A percentile compares a stretch with the other conserved stretches of the same genome.
Conservation (phyloP, 1,140 invertebrate genomes). For the Chrysopa pallens region DNA sequence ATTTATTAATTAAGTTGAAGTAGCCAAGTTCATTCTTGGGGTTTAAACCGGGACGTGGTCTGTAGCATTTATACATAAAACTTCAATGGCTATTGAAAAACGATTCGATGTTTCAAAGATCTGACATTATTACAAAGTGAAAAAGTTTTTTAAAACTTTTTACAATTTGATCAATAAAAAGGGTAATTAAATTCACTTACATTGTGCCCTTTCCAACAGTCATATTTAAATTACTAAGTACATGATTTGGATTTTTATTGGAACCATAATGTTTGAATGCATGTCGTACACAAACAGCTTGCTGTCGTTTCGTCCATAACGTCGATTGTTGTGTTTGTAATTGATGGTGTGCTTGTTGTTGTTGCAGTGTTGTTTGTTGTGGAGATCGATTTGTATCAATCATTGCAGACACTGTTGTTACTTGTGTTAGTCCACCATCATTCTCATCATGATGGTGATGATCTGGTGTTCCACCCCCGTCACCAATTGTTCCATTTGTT, state of each 20-base stretch:
- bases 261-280: conserved; percentile 74
- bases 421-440: no score
- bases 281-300: conserved; percentile 62
- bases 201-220: conserved; percentile 80
- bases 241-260: conserved; percentile 64
- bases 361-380: not conserved
- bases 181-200: conserved; percentile 40
- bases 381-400: no score
- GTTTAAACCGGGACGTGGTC: no score
- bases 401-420: not conserved
- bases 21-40: no score
- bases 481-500: not conserved
- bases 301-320: conserved; percentile 47
- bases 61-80: no score
- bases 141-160: no score
- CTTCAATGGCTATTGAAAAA: no score
- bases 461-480: not conserved
- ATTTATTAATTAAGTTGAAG: no score
- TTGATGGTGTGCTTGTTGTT: conserved; percentile 35
- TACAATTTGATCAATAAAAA: no score
- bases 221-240: conserved; percentile 75
- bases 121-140: no score
- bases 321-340: conserved; percentile 43
- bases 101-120: no score
- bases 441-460: not conserved